Base-by-base conservation (phyloP, 2,888 invertebrate genomes). In the Graphium colonna region DNA sequence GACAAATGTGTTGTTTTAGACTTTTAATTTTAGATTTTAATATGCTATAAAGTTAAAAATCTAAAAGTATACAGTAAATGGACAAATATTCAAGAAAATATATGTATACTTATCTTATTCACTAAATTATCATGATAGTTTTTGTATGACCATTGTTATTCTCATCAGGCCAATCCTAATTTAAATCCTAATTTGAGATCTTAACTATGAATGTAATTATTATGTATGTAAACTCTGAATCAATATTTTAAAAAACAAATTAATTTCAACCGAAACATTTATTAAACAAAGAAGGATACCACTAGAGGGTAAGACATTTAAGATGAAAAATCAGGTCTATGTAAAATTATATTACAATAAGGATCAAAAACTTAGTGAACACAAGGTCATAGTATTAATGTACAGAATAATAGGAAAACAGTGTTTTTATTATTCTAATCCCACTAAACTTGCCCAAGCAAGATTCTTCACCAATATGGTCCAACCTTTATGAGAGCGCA, bases 351-450 rank as follows among this genome's bases (percentile, higher is more conserved):
- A n/a, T 41, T 41, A 41, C 41, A 46, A 33, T 44, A 12, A 44
- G 28, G 3, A 47, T 42, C 12, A 38, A 52, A 42, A 38, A 18
- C 10, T 44, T 45, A 42, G n/a, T 41, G 21, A 46, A 46, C 46
- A 46, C 42, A 51, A 45, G 7, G 4, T 33, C 36, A 41, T 52
- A 47, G 36, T 42, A 40, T 43, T 47, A 49, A 49, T 31, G 43
- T 54, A 54, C 39, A 16, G 17, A 36, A 46, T 42, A 47, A 39
- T 51, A 51, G 38, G 55, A 47, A 47, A 55, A 51, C 31, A 39
- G 13, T 28, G 16, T 47, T 33, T n/a, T 43, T 1, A 16, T 33
- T 42, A 50, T 21, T 38, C 46, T 46, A 43, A 42, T 42, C 55
- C 28, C 44, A 48, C 48, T 41, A 51, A 55, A 28, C 13, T 46